Evolutionary conservation across 2,113 vertebrate species (phyloP), one percentile per base, ranked within the genome.

Genomic region (Poeciliopsis prolifica): DNA sequence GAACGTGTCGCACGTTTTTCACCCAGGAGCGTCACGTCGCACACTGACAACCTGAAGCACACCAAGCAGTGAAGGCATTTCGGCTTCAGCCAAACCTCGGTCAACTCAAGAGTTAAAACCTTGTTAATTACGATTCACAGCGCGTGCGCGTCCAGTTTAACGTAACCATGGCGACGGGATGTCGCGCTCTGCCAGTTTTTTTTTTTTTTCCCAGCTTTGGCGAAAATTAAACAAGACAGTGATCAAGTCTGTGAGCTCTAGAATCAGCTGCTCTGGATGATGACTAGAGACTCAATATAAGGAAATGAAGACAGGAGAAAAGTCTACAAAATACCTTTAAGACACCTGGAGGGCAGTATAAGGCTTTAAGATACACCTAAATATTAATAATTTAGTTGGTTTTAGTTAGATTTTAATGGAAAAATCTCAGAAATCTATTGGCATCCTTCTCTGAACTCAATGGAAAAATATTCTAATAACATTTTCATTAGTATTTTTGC

Each of bases 161-260:
- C 24, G 86, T 88, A 75, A 42, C 81, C 80, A 85, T 78, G 17
- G 89, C 31, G 73, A 88, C 86, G 29, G 65, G 85, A 78, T 30
- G 66, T 74, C 35, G 24, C 60, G 77, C 26, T 51, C 37, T 44
- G 60, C 75, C 58, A 72, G 42, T 48, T 63, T 70, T 29, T 29
- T 29, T 29, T 29, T 29, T 29, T 29, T 29, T 13, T 26, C 11
- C 10, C 31, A 31, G 17, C 60, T 14, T 65, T 12, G 28, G 22
- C 60, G 30, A 30, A 31, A 62, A 29, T 15, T 28, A 3, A 61
- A 11, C 10, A 12, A 28, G 60, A 28, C 24, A 15, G 14, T 29
- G 5, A 61, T 48, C 44, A 44, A 44, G 17, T 15, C 15, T 14
- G 5, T 14, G 42, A 44, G 42, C 42, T 44, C 14, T 5, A 44